Evolutionary conservation across 53 echinoderm and acorn worm species (phyloP).

Genomic region (Holothuria scabra): DNA sequence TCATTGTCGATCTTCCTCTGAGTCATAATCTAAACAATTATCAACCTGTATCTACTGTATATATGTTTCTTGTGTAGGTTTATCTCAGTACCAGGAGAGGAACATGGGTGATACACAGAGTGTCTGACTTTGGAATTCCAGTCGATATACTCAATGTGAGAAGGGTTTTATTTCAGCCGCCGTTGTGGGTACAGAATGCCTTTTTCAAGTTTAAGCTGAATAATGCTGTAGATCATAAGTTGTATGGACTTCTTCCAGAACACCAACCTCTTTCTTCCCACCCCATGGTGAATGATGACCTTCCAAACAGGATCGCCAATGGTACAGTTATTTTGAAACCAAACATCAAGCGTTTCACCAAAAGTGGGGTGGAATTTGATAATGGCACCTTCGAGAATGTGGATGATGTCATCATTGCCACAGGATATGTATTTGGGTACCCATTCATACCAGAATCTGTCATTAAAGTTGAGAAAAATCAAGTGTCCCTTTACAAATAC

Average conservation of each 20-base stretch:
- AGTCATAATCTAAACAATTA: too few species aligned
- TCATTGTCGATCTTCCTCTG: too few species aligned
- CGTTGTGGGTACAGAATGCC: slow-evolving; percentile 10
- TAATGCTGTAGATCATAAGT: slow-evolving; percentile 55
- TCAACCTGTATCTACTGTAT: too few species aligned
- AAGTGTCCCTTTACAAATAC: slow-evolving; percentile 75
- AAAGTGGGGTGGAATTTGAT: slow-evolving; percentile 73
- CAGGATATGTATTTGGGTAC: slow-evolving; percentile 79
- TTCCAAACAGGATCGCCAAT: slow-evolving; percentile 70
- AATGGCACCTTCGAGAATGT: slow-evolving; percentile 79
- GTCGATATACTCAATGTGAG: slow-evolving; percentile 43
- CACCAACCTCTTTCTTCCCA: slow-evolving; percentile 40
- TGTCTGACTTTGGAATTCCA: slow-evolving; percentile 64
- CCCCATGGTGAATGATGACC: slow-evolving; percentile 75
- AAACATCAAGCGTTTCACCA: slow-evolving; percentile 68
- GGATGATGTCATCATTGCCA: slow-evolving; percentile 80
- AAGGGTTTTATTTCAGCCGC: slow-evolving; percentile 14
- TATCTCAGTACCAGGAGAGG: slow-evolving; percentile 75
- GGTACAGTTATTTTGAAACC: slow-evolving; percentile 76
- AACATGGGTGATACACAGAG: slow-evolving; percentile 68
- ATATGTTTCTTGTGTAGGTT: slow-evolving; percentile 39
- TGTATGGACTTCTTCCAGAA: slow-evolving; percentile 57
- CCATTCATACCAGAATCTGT: slow-evolving; percentile 83
- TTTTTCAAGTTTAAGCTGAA: slow-evolving; percentile 29
- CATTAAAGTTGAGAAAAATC: slow-evolving; percentile 58